Evolutionary conservation across 2,113 vertebrate species (phyloP).

Genomic region (Galbula dea): DNA sequence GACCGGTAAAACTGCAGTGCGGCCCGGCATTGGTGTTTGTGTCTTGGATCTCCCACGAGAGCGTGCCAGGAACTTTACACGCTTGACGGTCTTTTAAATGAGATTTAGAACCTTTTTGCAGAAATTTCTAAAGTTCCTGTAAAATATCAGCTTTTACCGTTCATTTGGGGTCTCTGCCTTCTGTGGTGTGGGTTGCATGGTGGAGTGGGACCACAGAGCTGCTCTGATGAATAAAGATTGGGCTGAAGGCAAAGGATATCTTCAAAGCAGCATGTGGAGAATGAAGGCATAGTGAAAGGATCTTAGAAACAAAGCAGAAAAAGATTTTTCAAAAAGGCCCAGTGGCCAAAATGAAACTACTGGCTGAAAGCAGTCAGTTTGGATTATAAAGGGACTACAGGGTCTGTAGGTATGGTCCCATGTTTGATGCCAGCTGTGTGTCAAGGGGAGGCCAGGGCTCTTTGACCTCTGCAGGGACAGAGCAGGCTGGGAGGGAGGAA

Average conservation of each 20-base stretch:
- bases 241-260: accelerated
- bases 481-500: background rate
- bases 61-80: accelerated
- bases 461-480: background rate
- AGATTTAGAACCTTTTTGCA: too few species aligned
- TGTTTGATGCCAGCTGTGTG: accelerated
- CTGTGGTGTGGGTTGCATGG: accelerated
- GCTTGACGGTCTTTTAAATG: accelerated
- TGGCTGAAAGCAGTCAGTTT: background rate
- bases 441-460: background rate
- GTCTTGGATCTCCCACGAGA: accelerated
- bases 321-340: background rate
- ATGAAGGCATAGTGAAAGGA: background rate
- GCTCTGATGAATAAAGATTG: too few species aligned
- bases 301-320: background rate
- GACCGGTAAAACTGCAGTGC: accelerated
- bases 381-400: too few species aligned
- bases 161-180: background rate
- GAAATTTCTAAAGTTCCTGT: accelerated
- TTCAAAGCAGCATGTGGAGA: accelerated
- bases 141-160: accelerated
- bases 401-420: accelerated
- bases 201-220: background rate
- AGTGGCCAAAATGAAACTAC: background rate
- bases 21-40: too few species aligned